These are phyloP conservation scores for Tapirus indicus DNA, from an alignment of 2,797 vertebrate species.

Conservation along the genomic window DNA sequence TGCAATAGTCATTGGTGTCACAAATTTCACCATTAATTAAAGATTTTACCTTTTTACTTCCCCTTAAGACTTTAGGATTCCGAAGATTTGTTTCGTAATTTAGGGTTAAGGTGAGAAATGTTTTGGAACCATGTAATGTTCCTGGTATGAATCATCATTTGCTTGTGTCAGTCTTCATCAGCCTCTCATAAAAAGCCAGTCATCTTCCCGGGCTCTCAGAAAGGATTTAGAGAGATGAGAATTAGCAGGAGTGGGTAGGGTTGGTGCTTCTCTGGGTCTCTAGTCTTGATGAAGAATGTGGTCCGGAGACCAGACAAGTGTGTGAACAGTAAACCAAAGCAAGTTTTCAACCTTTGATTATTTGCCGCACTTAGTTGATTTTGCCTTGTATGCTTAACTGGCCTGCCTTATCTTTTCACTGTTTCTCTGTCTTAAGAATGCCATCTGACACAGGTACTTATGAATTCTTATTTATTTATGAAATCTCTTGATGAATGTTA, in stretches of 20 bases:
- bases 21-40: not conserved
- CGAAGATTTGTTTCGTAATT: not conserved
- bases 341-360: not conserved
- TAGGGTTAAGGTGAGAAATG: not conserved
- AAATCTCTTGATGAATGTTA: not conserved
- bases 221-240: not conserved
- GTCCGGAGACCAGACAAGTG: not conserved
- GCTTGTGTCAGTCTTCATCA: not conserved
- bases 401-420: not conserved
- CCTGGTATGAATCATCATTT: not conserved
- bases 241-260: not conserved
- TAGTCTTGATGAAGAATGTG: not conserved
- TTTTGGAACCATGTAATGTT: not conserved
- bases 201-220: not conserved
- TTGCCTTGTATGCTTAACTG: not conserved
- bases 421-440: not conserved
- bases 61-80: not conserved
- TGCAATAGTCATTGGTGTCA: not conserved
- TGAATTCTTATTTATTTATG: not conserved
- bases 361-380: not conserved
- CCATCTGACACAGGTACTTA: not conserved
- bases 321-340: not conserved
- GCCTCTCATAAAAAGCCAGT: not conserved
- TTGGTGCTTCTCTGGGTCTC: not conserved
- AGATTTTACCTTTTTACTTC: not conserved